Evolutionary conservation across 2,888 invertebrate genomes (phyloP).

Genomic region (Unio delphinus): DNA sequence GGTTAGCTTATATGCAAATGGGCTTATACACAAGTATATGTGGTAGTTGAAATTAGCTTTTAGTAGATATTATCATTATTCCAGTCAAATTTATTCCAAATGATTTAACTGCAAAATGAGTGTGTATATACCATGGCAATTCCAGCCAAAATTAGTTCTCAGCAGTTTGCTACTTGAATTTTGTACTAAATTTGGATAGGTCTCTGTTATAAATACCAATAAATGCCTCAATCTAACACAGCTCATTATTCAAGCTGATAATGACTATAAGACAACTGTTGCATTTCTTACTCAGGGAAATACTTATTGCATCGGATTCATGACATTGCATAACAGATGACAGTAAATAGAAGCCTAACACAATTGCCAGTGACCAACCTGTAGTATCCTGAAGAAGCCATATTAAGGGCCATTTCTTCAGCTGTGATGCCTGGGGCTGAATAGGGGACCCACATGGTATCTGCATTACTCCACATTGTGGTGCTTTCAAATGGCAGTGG

Average conservation of each 20-base stretch:
- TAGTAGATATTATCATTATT: too few species aligned
- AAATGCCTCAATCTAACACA: background rate
- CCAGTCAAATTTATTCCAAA: too few species aligned
- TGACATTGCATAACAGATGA: background rate
- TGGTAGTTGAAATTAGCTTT: too few species aligned
- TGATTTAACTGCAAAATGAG: too few species aligned
- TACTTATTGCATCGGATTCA: too few species aligned
- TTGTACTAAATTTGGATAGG: too few species aligned
- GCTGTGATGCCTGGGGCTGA: slow-evolving; percentile 42
- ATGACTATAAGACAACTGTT: background rate
- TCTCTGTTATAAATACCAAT: too few species aligned
- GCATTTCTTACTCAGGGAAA: background rate
- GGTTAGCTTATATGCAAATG: too few species aligned
- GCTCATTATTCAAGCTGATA: background rate
- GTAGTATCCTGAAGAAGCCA: slow-evolving; percentile 69
- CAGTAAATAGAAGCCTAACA: background rate
- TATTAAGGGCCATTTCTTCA: slow-evolving; percentile 61
- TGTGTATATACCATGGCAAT: too few species aligned
- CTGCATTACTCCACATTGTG: slow-evolving; percentile 61
- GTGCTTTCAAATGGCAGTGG: slow-evolving; percentile 65
- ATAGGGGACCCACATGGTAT: slow-evolving; percentile 63
- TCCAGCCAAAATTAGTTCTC: too few species aligned
- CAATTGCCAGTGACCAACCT: slow-evolving; percentile 37
- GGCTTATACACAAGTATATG: too few species aligned
- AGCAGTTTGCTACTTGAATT: too few species aligned